Conservation (phyloP, 2,888 invertebrate species). For the Brassicogethes aeneus region DNA sequence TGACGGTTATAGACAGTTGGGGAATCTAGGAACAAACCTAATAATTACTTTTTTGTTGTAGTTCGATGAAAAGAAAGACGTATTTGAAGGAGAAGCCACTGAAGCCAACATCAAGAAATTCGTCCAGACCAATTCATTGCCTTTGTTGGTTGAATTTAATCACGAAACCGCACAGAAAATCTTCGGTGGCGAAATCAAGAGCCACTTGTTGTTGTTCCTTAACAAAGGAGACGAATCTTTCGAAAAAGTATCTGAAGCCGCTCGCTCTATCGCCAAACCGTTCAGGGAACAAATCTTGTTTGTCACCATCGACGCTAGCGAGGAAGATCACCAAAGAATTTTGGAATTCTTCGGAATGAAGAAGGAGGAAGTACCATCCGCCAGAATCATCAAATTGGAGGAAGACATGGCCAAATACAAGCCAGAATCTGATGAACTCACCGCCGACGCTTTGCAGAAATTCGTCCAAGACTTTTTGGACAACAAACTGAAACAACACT, state of each 20-base stretch:
- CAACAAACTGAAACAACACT: conserved; percentile 90
- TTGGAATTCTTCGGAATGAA: conserved; percentile 96
- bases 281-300: conserved; percentile 91
- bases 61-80: conserved; percentile 78
- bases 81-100: conserved; percentile 59
- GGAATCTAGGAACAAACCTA: too few species aligned
- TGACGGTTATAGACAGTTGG: too few species aligned
- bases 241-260: conserved; percentile 66
- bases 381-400: conserved; percentile 88
- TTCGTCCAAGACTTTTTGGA: conserved; percentile 88
- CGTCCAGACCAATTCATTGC: conserved; percentile 75
- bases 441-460: conserved; percentile 57
- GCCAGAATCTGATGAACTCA: conserved; percentile 66
- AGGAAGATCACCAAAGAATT: conserved; percentile 93
- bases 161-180: conserved; percentile 97
- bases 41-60: conserved; percentile 33
- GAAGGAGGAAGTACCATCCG: conserved; percentile 83
- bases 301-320: conserved; percentile 90
- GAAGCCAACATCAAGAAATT: conserved; percentile 71
- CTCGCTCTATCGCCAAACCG: conserved; percentile 76
- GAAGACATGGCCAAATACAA: conserved; percentile 98
- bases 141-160: conserved; percentile 90
- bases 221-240: conserved; percentile 83
- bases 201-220: conserved; percentile 90
- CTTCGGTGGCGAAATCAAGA: conserved; percentile 96